A percentile compares a stretch with the other conserved stretches of the same genome.
Evolutionary conservation across 2,113 vertebrate species (phyloP).

Genomic region (Microcebus griseorufus): DNA sequence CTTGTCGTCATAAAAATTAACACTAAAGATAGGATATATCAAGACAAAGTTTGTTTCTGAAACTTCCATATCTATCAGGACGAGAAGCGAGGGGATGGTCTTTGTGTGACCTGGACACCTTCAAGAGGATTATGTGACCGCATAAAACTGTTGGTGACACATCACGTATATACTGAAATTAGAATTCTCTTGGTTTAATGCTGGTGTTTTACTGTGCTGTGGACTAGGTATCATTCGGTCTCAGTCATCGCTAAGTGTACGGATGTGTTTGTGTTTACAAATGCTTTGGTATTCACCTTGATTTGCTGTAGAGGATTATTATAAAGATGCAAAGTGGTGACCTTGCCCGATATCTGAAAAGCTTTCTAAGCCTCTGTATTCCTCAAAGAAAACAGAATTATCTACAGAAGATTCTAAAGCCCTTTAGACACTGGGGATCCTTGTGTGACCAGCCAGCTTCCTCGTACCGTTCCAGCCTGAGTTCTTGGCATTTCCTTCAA

Average conservation of each 20-base stretch:
- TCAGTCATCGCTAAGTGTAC: no score
- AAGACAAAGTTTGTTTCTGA: not conserved
- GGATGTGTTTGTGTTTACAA: not conserved
- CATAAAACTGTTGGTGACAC: not conserved
- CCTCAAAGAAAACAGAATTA: not conserved
- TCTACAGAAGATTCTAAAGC: not conserved
- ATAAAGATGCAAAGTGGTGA: not conserved
- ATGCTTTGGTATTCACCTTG: not conserved
- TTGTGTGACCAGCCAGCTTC: no score
- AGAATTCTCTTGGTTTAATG: not conserved
- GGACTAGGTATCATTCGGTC: not conserved
- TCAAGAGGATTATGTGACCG: not conserved
- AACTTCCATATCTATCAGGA: not conserved
- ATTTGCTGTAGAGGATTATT: not conserved
- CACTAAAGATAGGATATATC: not conserved
- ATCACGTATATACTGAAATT: not conserved
- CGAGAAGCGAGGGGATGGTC: not conserved
- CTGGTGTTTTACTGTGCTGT: not conserved
- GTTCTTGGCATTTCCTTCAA: not conserved
- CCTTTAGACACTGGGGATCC: not conserved
- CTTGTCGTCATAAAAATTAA: not conserved
- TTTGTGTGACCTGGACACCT: not conserved
- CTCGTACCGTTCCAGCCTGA: not conserved
- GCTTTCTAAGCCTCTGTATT: not conserved
- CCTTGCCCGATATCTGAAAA: not conserved